Base-by-base conservation (phyloP, 1,140 invertebrate genomes). In the Lordiphosa stackelbergi region DNA sequence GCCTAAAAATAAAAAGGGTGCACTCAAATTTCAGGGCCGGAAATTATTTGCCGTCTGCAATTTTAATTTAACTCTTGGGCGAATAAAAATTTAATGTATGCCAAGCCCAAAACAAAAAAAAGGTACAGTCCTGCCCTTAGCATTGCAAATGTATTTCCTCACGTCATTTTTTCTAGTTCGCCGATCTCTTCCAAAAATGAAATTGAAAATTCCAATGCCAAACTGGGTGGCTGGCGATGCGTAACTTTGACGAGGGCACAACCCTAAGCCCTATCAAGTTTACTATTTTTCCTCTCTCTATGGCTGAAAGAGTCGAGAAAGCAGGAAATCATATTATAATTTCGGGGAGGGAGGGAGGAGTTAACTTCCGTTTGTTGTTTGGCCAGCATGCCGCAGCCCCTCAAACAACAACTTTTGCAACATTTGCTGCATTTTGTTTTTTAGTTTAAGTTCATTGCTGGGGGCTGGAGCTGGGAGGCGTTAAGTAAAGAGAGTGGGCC, bases 31-130 rank as follows among this genome's bases (percentile, higher is more conserved):
- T 83, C 71, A 79, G 54, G 66, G 43, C 77, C 77, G 75, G 75
- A 81, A 81, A 83, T 81, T 72, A 77, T 81, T 68, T 72, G 72
- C 53, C 56, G 75, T 81, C 75, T 81, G 75, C 77, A 69, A 69
- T 83, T 81, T 81, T 71, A 81, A 81, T 81, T 81, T 58, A 57
- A 62, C 28, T 31, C 28, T 31, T 31, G n/a, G n/a, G 28, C 28
- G 41, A 38, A 45, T 36, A 38, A 34, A 11, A 36, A 16, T 36
- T 31, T 45, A 63, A 65, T 64, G 28, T 63, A 56, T 62, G 59
- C 45, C 46, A 48, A 43, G 10, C 48, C 56, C 49, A 24, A 35
- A 54, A 13, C 7, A 12, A 19, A 19, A 19, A 19, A 19, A 19
- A 19, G 37, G 48, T 59, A 49, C 34, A 49, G 73, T 53, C 12